A percentile compares a stretch with the other conserved stretches of the same genome.
Conservation (phyloP, 1,140 invertebrate species). For the Lepidurus arcticus region DNA sequence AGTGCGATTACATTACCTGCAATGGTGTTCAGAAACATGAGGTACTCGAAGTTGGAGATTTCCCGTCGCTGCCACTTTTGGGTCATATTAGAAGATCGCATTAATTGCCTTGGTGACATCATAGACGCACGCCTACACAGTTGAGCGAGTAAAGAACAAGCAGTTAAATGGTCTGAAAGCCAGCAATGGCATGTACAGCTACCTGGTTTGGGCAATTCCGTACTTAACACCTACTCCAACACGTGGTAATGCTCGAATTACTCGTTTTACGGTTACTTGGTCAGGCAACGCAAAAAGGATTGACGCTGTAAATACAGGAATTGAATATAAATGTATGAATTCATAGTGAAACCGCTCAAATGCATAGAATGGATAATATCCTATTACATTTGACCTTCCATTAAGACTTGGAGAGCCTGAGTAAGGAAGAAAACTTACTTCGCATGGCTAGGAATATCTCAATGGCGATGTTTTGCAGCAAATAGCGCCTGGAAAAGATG, state of each 20-base stretch:
- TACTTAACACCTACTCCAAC: constrained; percentile 99
- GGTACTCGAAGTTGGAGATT: constrained; percentile 98
- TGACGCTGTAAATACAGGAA: constrained; percentile 66
- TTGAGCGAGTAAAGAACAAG: background rate
- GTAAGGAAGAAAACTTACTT: constrained; percentile 64
- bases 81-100: constrained; percentile 98
- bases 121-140: constrained; percentile 79
- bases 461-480: constrained; percentile 93
- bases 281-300: constrained; percentile 98
- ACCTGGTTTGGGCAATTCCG: constrained; percentile 94
- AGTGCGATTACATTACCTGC: constrained; percentile 63
- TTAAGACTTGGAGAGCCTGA: background rate
- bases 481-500: constrained; percentile 92
- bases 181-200: constrained; percentile 41
- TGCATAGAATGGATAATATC: too few relatives aligned
- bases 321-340: background rate
- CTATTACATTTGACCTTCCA: background rate
- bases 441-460: constrained; percentile 98
- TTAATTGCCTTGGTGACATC: constrained; percentile 96
- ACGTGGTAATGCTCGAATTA: constrained; percentile 92
- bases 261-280: constrained; percentile 93
- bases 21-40: constrained; percentile 99
- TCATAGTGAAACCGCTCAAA: too few relatives aligned
- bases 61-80: constrained; percentile 98
- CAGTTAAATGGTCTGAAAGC: constrained; percentile 6